These are phyloP conservation scores for Megaceryle maxima DNA, from an alignment of 2,113 vertebrate species.

Conservation along the genomic window DNA sequence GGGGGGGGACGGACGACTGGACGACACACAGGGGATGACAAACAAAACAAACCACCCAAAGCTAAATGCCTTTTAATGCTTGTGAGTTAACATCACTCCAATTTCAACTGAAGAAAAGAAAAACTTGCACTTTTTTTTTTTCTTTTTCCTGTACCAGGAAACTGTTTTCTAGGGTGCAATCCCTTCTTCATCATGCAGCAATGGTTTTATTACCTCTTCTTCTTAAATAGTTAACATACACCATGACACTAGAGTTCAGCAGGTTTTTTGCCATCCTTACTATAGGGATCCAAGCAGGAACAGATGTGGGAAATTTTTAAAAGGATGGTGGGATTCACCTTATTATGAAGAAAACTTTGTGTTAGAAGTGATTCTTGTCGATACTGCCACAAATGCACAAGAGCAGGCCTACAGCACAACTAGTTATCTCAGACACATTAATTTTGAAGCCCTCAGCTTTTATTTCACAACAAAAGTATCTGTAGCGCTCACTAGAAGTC, in stretches of 20 bases:
- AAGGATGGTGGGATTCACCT: not conserved
- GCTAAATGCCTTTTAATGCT: not conserved
- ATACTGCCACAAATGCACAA: not conserved
- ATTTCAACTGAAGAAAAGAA: not conserved
- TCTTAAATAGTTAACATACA: not conserved
- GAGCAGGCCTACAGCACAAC: not conserved
- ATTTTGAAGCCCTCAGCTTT: not conserved
- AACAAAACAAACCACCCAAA: not conserved
- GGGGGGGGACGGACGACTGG: too few species aligned
- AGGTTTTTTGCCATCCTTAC: not conserved
- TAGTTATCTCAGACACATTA: not conserved
- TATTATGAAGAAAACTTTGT: not conserved
- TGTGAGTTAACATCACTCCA: not conserved
- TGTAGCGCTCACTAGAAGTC: not conserved
- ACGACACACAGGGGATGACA: not conserved
- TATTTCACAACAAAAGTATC: not conserved
- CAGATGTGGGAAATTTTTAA: not conserved
- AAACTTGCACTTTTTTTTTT: not conserved
- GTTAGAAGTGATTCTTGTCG: not conserved
- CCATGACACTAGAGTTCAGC: not conserved
- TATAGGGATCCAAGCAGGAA: not conserved
- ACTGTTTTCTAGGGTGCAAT: not conserved
- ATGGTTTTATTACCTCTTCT: not conserved
- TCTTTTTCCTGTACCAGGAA: not conserved
- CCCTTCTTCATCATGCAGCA: not conserved